Evolutionary conservation across 2,888 invertebrate species (phyloP), one percentile per base, ranked within the genome.

Genomic region (Bugula neritina): DNA sequence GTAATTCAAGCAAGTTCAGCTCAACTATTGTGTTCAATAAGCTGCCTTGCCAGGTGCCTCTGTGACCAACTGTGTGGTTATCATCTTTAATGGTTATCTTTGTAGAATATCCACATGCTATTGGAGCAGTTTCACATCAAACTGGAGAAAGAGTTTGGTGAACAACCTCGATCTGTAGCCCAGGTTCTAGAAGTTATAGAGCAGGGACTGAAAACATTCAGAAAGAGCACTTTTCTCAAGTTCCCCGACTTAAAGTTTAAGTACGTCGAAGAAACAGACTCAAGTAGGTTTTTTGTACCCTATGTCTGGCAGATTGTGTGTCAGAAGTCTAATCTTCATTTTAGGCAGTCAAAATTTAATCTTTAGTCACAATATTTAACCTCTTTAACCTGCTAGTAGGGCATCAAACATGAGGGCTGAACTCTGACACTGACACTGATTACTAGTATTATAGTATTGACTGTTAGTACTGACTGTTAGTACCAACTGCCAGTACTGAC

Each of bases 261-360:
- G 77, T 99, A 99, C 82, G 98, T 99, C 0, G 99, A 99, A 85
- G 99, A 99, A 84, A 98, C 98, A 76, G 90, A 92, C 73, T 98
- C 98, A 0, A 98, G 98, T 84, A 97, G 98, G 81, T 99, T 99
- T 87, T 99, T 99, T 87, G 94, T 98, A 77, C 99, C 99, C 0
- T 99, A 99, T 84, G 93, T 98, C 31, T 99, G 99, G 99, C 92
- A 92, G 1, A 87, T 99, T 72, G 92, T 97, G 43, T 87, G 85
- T 74, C 85, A 86, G 73, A 85, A 85, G 57, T 87, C 88, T 0
- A 86, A 86, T 72, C 80, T 89, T 63, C 86, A 87, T 79, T 89
- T 83, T 76, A 82, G 82, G 73, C 78, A 43, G 29, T 70, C 70
- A 3, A 70, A 63, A n/a, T 63, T 63, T 31, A 21, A n/a, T 57